Base-by-base conservation (phyloP, 2,113 vertebrate genomes). In the Oryzias celebensis region DNA sequence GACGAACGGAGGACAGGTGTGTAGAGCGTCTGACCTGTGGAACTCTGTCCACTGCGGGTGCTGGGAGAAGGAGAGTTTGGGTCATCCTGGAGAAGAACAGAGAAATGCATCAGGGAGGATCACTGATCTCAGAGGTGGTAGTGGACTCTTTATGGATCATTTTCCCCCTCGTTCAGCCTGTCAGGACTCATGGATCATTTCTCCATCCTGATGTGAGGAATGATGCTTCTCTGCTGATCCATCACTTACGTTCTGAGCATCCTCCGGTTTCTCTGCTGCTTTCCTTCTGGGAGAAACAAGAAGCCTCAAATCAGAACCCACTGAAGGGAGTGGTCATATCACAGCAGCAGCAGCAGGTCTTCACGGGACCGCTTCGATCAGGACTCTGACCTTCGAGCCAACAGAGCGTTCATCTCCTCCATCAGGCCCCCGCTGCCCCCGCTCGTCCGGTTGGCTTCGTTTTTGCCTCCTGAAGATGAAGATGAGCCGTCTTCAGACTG, bases 341-440 rank as follows among this genome's bases (percentile, higher is more conserved):
- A 36, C 31, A 36, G 8, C 36, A 36, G 36, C 31, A 36, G 8
- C 36, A 36, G 36, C 36, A 36, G 10, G 36, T 36, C 36, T 12
- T 3, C 36, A 36, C 5, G 36, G 36, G 36, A 36, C 36, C 36
- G 36, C 36, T 10, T 8, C 12, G 36, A 12, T 10, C 36, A 3
- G 8, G 8, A 36, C 36, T 53, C 86, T 67, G 84, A 99, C 97
- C 97, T 97, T 92, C 95, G 94, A 18, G 96, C 96, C 86, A 99
- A 87, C 64, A 99, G 92, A 62, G 97, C 97, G 85, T 99, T 98
- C 97, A 99, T 99, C 86, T 99, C 97, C 84, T 99, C 96, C 97
- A 99, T 99, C 84, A 99, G 91, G 14, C 97, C 96, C 14, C 95
- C 95, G 46, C 95, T 96, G 2, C 95, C 93, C 0, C 95, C 96